These are phyloP conservation scores for Liparis tanakae DNA, from an alignment of 2,797 vertebrate genomes.

Conservation along the genomic window DNA sequence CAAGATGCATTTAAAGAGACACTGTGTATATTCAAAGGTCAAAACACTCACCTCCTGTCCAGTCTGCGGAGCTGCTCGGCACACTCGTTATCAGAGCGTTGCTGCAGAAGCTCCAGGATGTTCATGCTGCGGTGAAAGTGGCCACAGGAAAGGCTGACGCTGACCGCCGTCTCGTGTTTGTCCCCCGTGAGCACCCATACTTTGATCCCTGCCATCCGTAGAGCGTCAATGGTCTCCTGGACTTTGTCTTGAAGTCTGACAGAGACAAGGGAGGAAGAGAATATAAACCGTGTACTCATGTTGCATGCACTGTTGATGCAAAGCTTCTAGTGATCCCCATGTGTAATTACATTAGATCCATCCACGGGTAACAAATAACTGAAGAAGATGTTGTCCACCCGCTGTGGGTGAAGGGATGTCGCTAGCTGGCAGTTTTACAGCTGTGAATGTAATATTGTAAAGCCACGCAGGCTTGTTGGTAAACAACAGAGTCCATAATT, in stretches of 20 bases:
- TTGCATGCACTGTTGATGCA: neutral
- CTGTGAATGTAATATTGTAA: neutral
- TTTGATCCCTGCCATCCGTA: constrained; percentile 96
- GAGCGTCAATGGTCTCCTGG: constrained; percentile 94
- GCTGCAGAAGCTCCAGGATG: constrained; percentile 94
- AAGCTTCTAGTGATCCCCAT: neutral
- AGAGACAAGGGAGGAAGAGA: neutral
- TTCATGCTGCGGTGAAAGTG: constrained; percentile 98
- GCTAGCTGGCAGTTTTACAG: neutral
- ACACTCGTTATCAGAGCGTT: constrained; percentile 92
- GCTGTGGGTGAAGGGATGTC: neutral
- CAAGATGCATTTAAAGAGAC: neutral
- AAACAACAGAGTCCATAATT: neutral
- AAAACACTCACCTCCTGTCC: constrained; percentile 84
- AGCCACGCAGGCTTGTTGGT: neutral
- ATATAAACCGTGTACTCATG: neutral
- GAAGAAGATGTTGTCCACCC: neutral
- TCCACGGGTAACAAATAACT: neutral
- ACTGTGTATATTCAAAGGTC: neutral
- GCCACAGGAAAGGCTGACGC: constrained; percentile 95
- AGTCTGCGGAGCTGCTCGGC: constrained; percentile 91
- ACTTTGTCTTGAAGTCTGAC: constrained; percentile 95
- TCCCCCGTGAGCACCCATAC: constrained; percentile 98
- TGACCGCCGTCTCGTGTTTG: constrained; percentile 96
- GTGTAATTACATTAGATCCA: neutral